These are phyloP conservation scores for Tinea pellionella DNA, from an alignment of 2,888 invertebrate genomes.

Conservation along the genomic window DNA sequence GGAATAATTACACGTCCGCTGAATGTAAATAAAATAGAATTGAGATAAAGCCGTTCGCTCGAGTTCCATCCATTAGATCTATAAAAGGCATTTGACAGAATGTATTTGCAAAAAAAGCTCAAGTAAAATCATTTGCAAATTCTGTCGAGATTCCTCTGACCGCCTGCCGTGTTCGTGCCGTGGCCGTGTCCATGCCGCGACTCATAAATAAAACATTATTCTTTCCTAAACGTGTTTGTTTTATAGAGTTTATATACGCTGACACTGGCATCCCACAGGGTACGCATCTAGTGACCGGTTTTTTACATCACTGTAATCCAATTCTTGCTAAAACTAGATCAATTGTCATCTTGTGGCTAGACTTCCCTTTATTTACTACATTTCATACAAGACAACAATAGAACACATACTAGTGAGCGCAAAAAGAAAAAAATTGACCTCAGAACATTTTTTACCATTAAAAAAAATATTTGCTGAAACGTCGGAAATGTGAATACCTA, in stretches of 20 bases:
- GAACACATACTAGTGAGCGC: no score
- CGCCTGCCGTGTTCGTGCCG: not conserved
- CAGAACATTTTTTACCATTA: no score
- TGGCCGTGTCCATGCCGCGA: not conserved
- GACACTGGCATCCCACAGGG: conserved; percentile 4
- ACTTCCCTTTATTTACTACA: no score
- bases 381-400: no score
- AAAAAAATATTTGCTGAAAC: no score
- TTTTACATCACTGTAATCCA: not conserved
- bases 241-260: not conserved
- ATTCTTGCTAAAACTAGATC: not conserved
- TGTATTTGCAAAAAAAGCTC: not conserved
- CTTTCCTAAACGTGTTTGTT: conserved; percentile 3
- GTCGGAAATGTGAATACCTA: no score
- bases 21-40: not conserved
- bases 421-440: no score
- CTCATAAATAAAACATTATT: conserved; percentile 2
- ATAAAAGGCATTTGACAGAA: not conserved
- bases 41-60: not conserved
- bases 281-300: not conserved
- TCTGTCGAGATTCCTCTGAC: not conserved
- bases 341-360: no score
- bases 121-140: not conserved
- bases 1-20: not conserved
- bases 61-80: not conserved